Evolutionary conservation across 2,113 vertebrate species (phyloP).

Genomic region (Strix aluco): DNA sequence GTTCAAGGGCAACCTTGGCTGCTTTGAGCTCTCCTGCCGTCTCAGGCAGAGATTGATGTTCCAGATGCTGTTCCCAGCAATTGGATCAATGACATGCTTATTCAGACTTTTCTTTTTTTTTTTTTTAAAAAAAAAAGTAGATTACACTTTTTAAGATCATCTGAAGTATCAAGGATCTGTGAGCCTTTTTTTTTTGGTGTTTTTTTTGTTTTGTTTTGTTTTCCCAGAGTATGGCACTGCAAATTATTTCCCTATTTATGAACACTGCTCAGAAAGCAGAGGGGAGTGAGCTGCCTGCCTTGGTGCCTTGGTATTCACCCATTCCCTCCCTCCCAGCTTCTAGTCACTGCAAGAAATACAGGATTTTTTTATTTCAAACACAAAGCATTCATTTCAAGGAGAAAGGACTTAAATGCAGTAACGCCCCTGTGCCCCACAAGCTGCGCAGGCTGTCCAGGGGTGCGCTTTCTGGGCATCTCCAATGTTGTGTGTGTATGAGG

Average conservation of each 20-base stretch:
- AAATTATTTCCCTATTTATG: background rate
- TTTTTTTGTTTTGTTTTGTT: no score
- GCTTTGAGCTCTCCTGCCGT: conserved; percentile 42
- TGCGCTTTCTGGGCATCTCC: background rate
- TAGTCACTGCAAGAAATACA: background rate
- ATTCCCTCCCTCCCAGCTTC: background rate
- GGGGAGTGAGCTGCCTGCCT: background rate
- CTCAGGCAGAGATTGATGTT: conserved; percentile 38
- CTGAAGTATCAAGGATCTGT: background rate
- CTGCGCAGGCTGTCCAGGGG: background rate
- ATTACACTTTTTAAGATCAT: background rate
- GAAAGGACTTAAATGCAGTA: background rate
- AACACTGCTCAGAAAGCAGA: background rate
- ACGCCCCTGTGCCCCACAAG: background rate
- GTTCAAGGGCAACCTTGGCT: conserved; percentile 45
- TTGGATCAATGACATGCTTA: background rate
- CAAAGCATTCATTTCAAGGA: background rate
- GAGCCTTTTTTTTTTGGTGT: background rate
- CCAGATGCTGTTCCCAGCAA: conserved; percentile 53
- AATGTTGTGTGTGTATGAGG: background rate
- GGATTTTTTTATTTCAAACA: background rate
- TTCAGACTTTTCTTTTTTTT: conserved; percentile 16
- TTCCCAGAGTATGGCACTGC: background rate
- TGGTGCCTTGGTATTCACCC: background rate
- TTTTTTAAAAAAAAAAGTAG: background rate